Percentiles rank a stretch among this genome's conserved stretches.
Evolutionary conservation across 2,888 invertebrate species (phyloP).

Genomic region (Ditula angustiorana): DNA sequence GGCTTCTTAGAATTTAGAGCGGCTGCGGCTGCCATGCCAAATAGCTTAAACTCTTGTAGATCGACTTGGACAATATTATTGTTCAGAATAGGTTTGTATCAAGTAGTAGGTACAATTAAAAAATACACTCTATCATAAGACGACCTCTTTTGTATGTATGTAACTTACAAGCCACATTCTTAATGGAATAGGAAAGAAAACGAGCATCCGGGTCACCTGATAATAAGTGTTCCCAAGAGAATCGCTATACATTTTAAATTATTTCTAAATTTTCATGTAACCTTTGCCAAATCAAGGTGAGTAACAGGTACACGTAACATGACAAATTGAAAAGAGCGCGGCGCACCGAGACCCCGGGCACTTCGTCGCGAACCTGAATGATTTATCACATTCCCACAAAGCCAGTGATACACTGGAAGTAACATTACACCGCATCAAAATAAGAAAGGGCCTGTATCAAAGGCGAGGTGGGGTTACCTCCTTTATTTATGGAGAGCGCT

Average conservation of each 20-base stretch:
- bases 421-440: slow-evolving; percentile 80
- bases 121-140: no score
- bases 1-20: slow-evolving; percentile 25
- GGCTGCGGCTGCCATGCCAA: not conserved
- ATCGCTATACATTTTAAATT: no score
- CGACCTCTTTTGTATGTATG: no score
- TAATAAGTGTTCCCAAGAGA: no score
- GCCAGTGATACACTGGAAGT: slow-evolving; percentile 67
- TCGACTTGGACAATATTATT: no score
- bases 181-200: no score
- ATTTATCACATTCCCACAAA: slow-evolving; percentile 66
- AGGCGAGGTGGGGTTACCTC: slow-evolving; percentile 75
- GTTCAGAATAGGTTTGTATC: no score
- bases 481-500: slow-evolving; percentile 80
- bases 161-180: no score
- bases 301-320: slow-evolving; percentile 24
- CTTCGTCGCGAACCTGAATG: slow-evolving; percentile 54
- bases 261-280: no score
- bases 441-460: slow-evolving; percentile 83
- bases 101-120: no score
- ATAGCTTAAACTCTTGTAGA: not conserved
- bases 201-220: no score
- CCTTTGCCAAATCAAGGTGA: slow-evolving; percentile 1
- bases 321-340: slow-evolving; percentile 34
- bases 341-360: not conserved